Evolutionary conservation across 1,140 invertebrate species (phyloP), one percentile per base, ranked within the genome.

Genomic region (Neuroterus valhalla): DNA sequence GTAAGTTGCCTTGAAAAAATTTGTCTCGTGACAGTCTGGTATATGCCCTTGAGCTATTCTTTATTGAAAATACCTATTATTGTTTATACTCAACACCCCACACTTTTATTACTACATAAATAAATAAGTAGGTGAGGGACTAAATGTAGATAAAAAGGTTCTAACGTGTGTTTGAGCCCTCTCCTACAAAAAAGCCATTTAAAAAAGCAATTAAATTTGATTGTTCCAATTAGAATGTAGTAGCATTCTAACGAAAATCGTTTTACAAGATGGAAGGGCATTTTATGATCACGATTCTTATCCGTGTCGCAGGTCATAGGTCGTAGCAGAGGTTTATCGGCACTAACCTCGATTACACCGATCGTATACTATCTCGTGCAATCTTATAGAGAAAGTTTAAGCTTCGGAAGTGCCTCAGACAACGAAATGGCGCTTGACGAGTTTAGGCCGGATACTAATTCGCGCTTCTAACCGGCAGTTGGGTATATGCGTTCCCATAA

Each of bases 361-460:
- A 62, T 62, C 55, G 55, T 62, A 62, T 62, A 62, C 26, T 23
- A 62, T 62, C 55, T 62, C 55, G 55, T 62, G 55, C 31, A 23
- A 62, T 62, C 55, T 62, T 62, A 62, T 62, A 23, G 55, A 31
- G 55, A 62, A 62, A 62, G 55, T 62, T 62, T 62, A 26, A 62
- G 55, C 55, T 62, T 62, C 55, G 55, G 55, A 62, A 62, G 55
- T 62, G 23, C 55, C 26, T 38, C 55, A 62, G 55, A 62, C 55
- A 62, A 62, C 15, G 55, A 62, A 62, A 62, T 62, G 55, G 23
- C 23, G 55, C 55, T 62, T 62, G 55, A 62, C 21, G 55, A 62
- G 55, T 62, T 62, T 62, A 62, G 55, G 55, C 31, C n/a, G 26
- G 55, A 62, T 62, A 62, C 55, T 62, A 62, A 62, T 62, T 62